These are phyloP conservation scores for Nephrotoma guestfalica DNA, from an alignment of 2,888 invertebrate species.

Conservation along the genomic window DNA sequence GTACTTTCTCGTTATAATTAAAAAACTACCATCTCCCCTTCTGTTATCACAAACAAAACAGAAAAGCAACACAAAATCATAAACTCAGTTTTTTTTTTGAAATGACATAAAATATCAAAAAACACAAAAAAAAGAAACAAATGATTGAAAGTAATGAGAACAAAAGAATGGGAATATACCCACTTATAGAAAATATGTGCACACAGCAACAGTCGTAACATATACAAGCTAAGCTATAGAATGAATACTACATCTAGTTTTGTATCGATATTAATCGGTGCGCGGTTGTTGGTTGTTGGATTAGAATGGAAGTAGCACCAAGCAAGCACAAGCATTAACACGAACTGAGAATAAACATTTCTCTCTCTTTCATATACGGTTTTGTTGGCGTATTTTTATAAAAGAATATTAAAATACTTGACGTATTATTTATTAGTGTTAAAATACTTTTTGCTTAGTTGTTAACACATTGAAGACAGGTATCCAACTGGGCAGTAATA, in stretches of 20 bases:
- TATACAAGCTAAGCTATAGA: neutral
- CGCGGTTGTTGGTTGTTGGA: neutral
- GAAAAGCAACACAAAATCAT: neutral
- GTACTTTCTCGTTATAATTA: neutral
- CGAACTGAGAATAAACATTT: too few species aligned
- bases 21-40: neutral
- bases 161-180: neutral
- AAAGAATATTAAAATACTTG: neutral
- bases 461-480: neutral
- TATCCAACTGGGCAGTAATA: neutral
- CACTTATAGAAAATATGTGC: neutral
- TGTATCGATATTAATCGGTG: neutral
- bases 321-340: too few species aligned
- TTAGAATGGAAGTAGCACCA: neutral
- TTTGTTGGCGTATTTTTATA: neutral
- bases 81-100: neutral
- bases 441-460: neutral
- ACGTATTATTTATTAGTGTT: neutral
- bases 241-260: neutral
- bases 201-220: neutral
- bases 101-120: neutral
- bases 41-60: neutral
- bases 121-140: neutral
- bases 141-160: neutral
- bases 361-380: too few species aligned